A percentile compares a stretch with the other conserved stretches of the same genome.
Evolutionary conservation across 2,113 vertebrate species (phyloP).

Genomic region (Limanda limanda): DNA sequence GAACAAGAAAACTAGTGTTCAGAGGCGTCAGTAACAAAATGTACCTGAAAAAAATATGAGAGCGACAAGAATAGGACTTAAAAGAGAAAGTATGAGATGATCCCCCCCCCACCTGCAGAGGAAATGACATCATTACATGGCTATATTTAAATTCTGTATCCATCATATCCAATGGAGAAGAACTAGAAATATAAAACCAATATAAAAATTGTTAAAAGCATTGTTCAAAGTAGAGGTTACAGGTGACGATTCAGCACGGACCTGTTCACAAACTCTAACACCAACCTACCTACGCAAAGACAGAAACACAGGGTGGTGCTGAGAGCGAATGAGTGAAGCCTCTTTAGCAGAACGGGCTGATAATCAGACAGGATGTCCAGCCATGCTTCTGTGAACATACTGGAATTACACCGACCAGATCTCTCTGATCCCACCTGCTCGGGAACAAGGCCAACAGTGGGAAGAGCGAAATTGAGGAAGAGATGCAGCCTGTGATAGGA

Average conservation of each 20-base stretch:
- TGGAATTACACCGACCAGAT: constrained; percentile 54
- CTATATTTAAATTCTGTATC: background rate
- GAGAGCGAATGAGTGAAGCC: constrained; percentile 10
- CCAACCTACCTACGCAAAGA: background rate
- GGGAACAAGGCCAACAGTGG: constrained; percentile 21
- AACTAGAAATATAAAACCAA: too few relatives aligned
- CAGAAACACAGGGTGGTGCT: background rate
- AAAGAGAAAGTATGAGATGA: background rate
- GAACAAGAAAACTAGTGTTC: background rate
- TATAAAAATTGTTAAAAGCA: background rate
- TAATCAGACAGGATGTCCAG: constrained; percentile 50
- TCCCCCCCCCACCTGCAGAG: background rate
- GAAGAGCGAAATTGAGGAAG: constrained; percentile 28
- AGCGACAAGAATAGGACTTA: background rate
- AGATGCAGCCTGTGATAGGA: constrained; percentile 41
- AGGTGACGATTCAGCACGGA: background rate
- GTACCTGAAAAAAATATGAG: background rate
- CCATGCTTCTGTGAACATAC: constrained; percentile 55
- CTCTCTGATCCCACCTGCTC: constrained; percentile 50
- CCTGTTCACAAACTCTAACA: background rate
- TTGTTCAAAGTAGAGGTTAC: background rate
- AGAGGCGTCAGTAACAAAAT: background rate
- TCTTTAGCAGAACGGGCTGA: constrained; percentile 24
- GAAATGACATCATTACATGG: background rate
- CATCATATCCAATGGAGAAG: background rate